A percentile compares a stretch with the other conserved stretches of the same genome.
These are phyloP conservation scores for Cheilosia vulpina DNA, from an alignment of 2,888 invertebrate genomes.

Conservation along the genomic window DNA sequence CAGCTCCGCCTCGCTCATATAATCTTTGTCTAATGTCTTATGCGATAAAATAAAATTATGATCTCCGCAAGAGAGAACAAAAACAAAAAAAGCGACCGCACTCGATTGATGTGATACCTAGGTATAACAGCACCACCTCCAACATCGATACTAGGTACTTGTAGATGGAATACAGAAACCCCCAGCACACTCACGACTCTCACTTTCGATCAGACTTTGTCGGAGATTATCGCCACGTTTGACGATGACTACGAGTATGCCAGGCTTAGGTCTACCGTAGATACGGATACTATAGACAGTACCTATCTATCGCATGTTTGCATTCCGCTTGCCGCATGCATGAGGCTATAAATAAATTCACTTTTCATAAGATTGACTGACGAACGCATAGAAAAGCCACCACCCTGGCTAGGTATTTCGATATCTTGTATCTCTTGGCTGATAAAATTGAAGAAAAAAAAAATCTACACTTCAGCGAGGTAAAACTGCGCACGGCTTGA, in stretches of 20 bases:
- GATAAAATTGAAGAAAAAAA: conserved; percentile 3
- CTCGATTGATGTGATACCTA: conserved; percentile 33
- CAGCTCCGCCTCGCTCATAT: conserved; percentile 44
- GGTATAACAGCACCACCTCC: conserved; percentile 2
- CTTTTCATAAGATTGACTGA: conserved; percentile 65
- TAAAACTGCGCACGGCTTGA: neutral
- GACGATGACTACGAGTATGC: conserved; percentile 45
- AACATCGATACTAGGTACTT: neutral
- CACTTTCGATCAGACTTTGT: conserved; percentile 67
- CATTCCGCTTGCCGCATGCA: conserved; percentile 28
- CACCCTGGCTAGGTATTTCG: conserved; percentile 61
- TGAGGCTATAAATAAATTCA: conserved; percentile 65
- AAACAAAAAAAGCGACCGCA: conserved; percentile 28
- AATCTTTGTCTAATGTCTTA: conserved; percentile 49
- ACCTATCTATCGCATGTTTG: conserved; percentile 18
- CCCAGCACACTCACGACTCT: conserved; percentile 65
- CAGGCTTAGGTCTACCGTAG: neutral
- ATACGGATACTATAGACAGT: conserved; percentile 34
- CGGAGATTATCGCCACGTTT: conserved; percentile 66
- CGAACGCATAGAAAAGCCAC: conserved; percentile 55
- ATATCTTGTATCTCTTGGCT: conserved; percentile 48
- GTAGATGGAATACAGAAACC: conserved; percentile 12
- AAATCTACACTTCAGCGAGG: conserved; percentile 11
- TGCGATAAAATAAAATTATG: conserved; percentile 68
- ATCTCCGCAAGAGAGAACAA: conserved; percentile 25